phyloP scores from a whole-genome alignment of 2,888 invertebrate genomes.

The Aplocera efformata region DNA sequence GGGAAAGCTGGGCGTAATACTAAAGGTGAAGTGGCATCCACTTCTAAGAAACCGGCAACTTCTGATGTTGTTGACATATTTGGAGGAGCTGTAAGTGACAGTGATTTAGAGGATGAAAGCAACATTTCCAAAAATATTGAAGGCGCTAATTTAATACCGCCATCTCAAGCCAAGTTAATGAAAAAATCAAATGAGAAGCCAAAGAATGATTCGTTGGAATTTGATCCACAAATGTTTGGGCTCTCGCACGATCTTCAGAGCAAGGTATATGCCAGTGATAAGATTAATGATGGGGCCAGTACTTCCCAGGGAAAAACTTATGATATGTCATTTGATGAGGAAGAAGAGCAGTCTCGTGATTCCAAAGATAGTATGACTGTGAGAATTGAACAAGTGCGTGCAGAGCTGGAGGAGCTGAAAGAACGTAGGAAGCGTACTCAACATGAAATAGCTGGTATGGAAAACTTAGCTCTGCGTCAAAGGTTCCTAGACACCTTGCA shows the following conservation, averaged over 20 bases:
- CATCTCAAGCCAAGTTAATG: constrained; percentile 81
- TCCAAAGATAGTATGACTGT: constrained; percentile 78
- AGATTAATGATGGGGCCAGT: constrained; percentile 39
- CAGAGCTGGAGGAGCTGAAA: constrained; percentile 88
- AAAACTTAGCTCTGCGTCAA: constrained; percentile 90
- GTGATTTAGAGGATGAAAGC: constrained; percentile 89
- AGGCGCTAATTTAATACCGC: constrained; percentile 85
- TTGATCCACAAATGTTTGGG: constrained; percentile 61
- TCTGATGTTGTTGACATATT: constrained; percentile 87
- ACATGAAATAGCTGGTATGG: constrained; percentile 90
- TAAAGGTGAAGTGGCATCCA: constrained; percentile 14
- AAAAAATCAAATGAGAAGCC: constrained; percentile 45
- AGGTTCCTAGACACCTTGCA: constrained; percentile 91
- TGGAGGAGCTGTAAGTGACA: constrained; percentile 95
- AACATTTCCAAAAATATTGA: constrained; percentile 82
- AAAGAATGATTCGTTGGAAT: constrained; percentile 53
- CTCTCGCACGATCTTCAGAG: constrained; percentile 34
- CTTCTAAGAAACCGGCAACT: constrained; percentile 30
- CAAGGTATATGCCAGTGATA: constrained; percentile 40
- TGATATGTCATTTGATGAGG: constrained; percentile 56
- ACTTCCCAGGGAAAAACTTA: constrained; percentile 41
- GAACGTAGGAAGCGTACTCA: constrained; percentile 88
- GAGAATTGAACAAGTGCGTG: constrained; percentile 85
- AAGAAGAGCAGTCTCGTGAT: constrained; percentile 51
- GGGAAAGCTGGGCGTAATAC: constrained; percentile 11